These are phyloP conservation scores for Nesometra sesokonis DNA, from an alignment of 35 echinoderm and acorn worm species.

Conservation along the genomic window DNA sequence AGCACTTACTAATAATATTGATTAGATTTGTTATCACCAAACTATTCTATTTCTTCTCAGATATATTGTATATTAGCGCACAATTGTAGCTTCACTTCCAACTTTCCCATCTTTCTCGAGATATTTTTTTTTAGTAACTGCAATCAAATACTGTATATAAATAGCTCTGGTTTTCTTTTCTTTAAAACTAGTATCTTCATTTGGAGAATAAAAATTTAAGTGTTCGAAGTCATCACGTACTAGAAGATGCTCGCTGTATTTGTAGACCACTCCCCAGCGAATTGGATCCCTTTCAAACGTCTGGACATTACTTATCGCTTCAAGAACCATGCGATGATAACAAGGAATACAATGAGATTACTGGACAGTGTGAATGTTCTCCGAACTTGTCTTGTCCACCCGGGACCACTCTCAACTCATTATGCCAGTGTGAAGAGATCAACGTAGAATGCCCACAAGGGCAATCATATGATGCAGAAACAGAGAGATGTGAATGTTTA, in stretches of 20 bases:
- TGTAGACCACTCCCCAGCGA: not conserved
- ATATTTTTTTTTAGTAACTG: too few species aligned
- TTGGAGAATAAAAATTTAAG: not conserved
- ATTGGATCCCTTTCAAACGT: too few species aligned
- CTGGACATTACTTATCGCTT: too few species aligned
- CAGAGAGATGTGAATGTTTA: not conserved
- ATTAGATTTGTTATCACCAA: too few species aligned
- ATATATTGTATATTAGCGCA: too few species aligned
- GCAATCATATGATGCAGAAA: not conserved
- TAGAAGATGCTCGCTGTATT: not conserved
- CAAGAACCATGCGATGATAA: not conserved
- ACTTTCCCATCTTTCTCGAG: too few species aligned
- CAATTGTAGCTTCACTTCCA: too few species aligned
- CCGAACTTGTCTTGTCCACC: too few species aligned
- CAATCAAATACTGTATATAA: too few species aligned
- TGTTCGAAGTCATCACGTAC: not conserved
- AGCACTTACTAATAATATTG: too few species aligned
- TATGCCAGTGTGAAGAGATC: not conserved
- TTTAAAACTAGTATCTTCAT: not conserved
- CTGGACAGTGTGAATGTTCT: not conserved
- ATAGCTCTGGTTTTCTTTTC: not conserved
- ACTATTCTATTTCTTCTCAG: too few species aligned
- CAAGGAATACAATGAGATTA: not conserved
- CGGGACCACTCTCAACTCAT: too few species aligned
- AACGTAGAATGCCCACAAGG: not conserved